Conservation (phyloP, 92 coral and sea anemone species). For the Palythoa grandiflora region DNA sequence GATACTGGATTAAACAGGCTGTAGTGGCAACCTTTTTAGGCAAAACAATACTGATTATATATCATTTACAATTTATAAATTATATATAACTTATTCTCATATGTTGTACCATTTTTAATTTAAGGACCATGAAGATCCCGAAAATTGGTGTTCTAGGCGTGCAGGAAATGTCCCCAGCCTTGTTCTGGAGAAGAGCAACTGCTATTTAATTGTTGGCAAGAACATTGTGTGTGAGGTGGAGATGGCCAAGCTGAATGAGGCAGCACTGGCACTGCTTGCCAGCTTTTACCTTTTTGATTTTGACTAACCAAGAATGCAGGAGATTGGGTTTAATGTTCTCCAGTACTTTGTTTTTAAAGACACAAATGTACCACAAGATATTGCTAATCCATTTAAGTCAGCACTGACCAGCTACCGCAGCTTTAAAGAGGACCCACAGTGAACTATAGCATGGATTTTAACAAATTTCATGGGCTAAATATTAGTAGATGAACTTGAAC, state of each 20-base stretch:
- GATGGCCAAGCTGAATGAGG: slow-evolving; percentile 29
- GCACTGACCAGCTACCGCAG: slow-evolving; percentile 32
- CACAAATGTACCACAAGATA: slow-evolving; percentile 8
- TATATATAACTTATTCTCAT: background rate
- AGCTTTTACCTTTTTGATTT: slow-evolving; percentile 46
- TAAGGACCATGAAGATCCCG: background rate
- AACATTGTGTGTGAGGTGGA: slow-evolving; percentile 18
- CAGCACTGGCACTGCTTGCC: slow-evolving; percentile 37
- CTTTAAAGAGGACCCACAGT: slow-evolving; percentile 7
- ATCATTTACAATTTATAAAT: background rate
- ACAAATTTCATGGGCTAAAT: slow-evolving; percentile 13
- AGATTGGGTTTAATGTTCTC: slow-evolving; percentile 36
- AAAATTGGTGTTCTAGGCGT: background rate
- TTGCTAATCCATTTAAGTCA: background rate
- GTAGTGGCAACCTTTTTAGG: background rate
- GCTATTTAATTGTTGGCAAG: background rate
- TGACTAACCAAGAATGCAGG: slow-evolving; percentile 32
- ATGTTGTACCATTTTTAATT: background rate
- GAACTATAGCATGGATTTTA: slow-evolving; percentile 21
- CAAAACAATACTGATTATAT: background rate
- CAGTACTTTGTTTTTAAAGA: slow-evolving; percentile 24
- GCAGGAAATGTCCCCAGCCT: background rate
- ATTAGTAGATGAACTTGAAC: slow-evolving; percentile 4
- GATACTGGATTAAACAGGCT: background rate
- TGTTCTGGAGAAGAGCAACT: slow-evolving; percentile 1